Conservation (phyloP, 2,797 vertebrate species). For the Poecilia velifera region DNA sequence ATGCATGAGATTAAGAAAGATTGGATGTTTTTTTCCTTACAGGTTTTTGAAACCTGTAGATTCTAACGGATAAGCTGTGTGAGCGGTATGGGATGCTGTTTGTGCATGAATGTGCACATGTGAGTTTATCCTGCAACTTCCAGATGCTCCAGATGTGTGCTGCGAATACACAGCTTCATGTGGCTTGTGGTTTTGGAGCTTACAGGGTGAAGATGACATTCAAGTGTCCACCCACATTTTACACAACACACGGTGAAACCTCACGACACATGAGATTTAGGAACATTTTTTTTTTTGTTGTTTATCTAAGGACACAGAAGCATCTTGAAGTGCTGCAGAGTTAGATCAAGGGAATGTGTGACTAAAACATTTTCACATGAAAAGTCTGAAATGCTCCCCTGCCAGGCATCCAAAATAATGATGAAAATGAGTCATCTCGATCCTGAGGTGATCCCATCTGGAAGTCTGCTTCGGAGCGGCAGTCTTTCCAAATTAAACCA, state of each 20-base stretch:
- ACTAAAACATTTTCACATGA: conserved; percentile 34
- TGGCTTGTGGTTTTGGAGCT: conserved; percentile 47
- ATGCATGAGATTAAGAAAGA: conserved; percentile 1
- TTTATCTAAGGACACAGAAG: conserved; percentile 16
- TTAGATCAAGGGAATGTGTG: conserved; percentile 42
- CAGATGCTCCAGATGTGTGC: conserved; percentile 62
- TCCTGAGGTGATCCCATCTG: conserved; percentile 65
- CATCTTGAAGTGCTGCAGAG: background rate
- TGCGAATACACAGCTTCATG: conserved; percentile 44
- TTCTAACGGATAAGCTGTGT: background rate
- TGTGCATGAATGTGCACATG: conserved; percentile 6
- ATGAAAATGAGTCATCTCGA: conserved; percentile 60
- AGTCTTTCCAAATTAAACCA: conserved; percentile 45
- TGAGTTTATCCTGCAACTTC: conserved; percentile 36
- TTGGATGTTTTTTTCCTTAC: background rate
- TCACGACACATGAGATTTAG: conserved; percentile 9
- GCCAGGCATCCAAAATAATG: conserved; percentile 26
- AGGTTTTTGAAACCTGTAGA: conserved; percentile 15
- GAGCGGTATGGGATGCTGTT: background rate
- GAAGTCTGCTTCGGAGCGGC: conserved; percentile 38
- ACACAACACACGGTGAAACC: conserved; percentile 21
- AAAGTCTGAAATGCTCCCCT: conserved; percentile 22
- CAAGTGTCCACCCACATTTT: conserved; percentile 26
- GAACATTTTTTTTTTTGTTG: background rate
- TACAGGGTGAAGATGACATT: conserved; percentile 34